Base-by-base conservation (phyloP, 2,797 vertebrate genomes). In the Megaceryle alcyon region DNA sequence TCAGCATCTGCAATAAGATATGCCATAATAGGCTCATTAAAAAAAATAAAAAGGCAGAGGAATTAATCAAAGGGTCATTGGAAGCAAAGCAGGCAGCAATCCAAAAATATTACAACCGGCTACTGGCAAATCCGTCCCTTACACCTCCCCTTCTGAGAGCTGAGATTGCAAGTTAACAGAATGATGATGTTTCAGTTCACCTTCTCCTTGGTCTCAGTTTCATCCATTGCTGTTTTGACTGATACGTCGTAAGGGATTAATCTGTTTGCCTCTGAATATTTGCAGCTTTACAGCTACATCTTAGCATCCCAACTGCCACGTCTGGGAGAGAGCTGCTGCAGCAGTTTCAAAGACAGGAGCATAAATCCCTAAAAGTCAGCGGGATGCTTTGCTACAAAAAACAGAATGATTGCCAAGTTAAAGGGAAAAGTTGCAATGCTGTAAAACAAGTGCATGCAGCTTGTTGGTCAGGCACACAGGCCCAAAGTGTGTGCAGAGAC, bases 11-110 rank as follows among this genome's bases (percentile, higher is more conserved):
- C 97, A 92, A 77, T 94, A 95, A 93, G 92, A 87, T 94, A 93
- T 90, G 92, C 94, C 79, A 94, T 83, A 96, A 97, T 72, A 65
- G 95, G 85, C 83, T 98, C 96, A 96, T 97, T 97, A 97, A 97
- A 97, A 96, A 96, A 86, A 97, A 91, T 96, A 90, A 97, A 92
- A 88, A 80, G 94, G 92, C 68, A 88, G 81, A 89, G 57, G 94
- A 92, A 96, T 96, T 95, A 95, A 96, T 97, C 96, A 95, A 86
- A 96, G 94, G 95, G 96, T 95, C 89, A 97, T 72, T 68, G 80
- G 87, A 95, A 97, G 89, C 80, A 71, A 35, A 92, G 86, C 82
- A 91, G 61, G 80, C 90, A 92, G 93, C 97, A 96, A 96, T 49
- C 77, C 91, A 97, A 93, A 97, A 95, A 90, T 81, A 96, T 92